These are phyloP conservation scores for Chiridota heheva DNA, from an alignment of 35 echinoderm and acorn worm species.

Conservation along the genomic window DNA sequence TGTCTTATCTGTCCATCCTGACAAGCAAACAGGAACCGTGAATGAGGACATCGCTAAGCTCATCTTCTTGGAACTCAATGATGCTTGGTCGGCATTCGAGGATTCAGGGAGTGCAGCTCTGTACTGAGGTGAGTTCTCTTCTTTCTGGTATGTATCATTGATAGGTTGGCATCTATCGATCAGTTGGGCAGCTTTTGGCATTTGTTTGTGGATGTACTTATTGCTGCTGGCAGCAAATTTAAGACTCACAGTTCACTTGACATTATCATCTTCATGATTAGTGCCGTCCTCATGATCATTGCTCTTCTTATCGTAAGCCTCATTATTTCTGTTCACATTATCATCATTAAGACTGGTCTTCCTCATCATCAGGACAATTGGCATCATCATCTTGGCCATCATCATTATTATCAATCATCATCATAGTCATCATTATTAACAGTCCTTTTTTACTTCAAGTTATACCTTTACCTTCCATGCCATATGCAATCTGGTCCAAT, in stretches of 20 bases:
- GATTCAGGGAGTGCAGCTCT: slow-evolving; percentile 68
- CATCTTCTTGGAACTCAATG: slow-evolving; percentile 97
- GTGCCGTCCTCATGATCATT: not conserved
- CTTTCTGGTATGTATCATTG: not conserved
- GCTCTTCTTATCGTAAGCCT: too few relatives aligned
- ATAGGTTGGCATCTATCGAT: not conserved
- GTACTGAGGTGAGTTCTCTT: slow-evolving; percentile 13
- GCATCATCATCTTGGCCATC: too few relatives aligned
- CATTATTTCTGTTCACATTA: too few relatives aligned
- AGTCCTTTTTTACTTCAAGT: too few relatives aligned
- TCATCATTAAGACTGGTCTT: too few relatives aligned
- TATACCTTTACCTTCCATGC: too few relatives aligned
- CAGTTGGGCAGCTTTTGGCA: not conserved
- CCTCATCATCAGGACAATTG: too few relatives aligned
- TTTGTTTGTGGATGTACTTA: not conserved
- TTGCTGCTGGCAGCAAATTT: not conserved
- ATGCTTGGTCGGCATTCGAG: slow-evolving; percentile 92
- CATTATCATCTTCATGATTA: not conserved
- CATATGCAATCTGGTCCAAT: too few relatives aligned
- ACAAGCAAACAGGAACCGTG: slow-evolving; percentile 81
- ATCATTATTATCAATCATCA: too few relatives aligned
- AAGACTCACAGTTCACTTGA: not conserved
- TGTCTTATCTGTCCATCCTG: slow-evolving; percentile 83
- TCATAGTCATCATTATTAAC: too few relatives aligned
- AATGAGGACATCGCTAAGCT: slow-evolving; percentile 82